Base-by-base conservation (phyloP, 2,888 invertebrate genomes). In the Thecophora atra region DNA sequence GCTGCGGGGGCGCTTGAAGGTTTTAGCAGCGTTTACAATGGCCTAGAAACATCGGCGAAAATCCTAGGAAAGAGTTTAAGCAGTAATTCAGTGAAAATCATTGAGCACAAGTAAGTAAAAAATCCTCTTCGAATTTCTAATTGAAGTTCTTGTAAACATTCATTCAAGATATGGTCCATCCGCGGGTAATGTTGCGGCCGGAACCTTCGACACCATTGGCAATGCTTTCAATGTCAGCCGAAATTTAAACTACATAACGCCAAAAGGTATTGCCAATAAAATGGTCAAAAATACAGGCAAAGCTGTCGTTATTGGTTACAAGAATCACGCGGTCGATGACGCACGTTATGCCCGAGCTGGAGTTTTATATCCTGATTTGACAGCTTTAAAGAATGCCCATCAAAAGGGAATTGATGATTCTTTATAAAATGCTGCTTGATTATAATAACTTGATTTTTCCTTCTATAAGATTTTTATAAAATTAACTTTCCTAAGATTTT, bases 1-100 rank as follows among this genome's bases (percentile, higher is more conserved):
- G 91, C 92, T 0, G 90, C 91, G 1, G 91, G 92, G n/a, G 91
- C 92, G 21, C 88, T 92, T 0, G 90, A 91, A 83, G 93, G 93
- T 1, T 90, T 92, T 78, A 88, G 90, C 0, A 92, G 92, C 0
- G 89, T 94, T 15, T 93, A 92, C 81, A 87, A 89, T 78, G 91
- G 93, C 3, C 84, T 94, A 52, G 93, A 94, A 80, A 87, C 89
- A 64, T 93, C 93, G 0, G 93, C 93, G 1, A 88, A 88, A 72
- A 90, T 90, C 64, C 83, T 94, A 66, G 93, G 91, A 11, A 84
- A 81, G 47, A 90, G 87, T 80, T 83, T 94, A 28, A 90, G 92
- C 66, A 88, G 91, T 77, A 93, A 94, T 83, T 93, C 93, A 0
- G 93, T 93, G 0, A 89, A 90, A 80, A 89, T 93, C 70, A 92